Percentiles rank a stretch among this genome's conserved stretches.
Evolutionary conservation across 2,888 invertebrate genomes (phyloP).

Genomic region (Dioctria rufipes): DNA sequence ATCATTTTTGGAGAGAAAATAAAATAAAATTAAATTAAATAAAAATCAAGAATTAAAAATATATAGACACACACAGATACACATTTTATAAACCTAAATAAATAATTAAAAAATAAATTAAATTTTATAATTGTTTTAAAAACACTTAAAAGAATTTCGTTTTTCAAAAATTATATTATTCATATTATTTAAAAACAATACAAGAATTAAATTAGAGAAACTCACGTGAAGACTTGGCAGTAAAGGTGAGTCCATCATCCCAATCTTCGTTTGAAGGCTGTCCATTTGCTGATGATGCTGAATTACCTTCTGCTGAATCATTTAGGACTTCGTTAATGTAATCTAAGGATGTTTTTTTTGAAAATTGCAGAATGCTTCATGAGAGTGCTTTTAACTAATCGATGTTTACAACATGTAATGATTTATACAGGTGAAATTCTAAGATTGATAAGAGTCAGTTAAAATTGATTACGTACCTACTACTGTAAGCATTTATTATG

Average conservation of each 20-base stretch:
- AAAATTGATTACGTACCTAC: too few relatives aligned
- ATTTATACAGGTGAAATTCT: slow-evolving; percentile 23
- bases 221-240: slow-evolving; percentile 91
- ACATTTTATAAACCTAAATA: slow-evolving; percentile 11
- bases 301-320: slow-evolving; percentile 74
- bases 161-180: not conserved
- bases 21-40: not conserved
- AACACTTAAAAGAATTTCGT: slow-evolving; percentile 6
- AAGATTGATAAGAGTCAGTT: not conserved
- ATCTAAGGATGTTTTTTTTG: slow-evolving; percentile 74
- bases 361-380: slow-evolving; percentile 41
- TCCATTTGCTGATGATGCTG: slow-evolving; percentile 70
- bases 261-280: slow-evolving; percentile 77
- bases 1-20: not conserved
- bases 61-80: slow-evolving; percentile 30
- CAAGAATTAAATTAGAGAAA: slow-evolving; percentile 62
- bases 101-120: slow-evolving; percentile 10
- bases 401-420: slow-evolving; percentile 22
- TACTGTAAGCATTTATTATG: too few relatives aligned
- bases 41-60: slow-evolving; percentile 2
- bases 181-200: not conserved
- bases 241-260: slow-evolving; percentile 92
- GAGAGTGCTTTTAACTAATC: slow-evolving; percentile 32
- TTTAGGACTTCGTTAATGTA: slow-evolving; percentile 89
- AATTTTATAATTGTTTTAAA: slow-evolving; percentile 24